Percentiles rank a stretch among this genome's conserved stretches.
Conservation (phyloP, 2,797 vertebrate genomes). For the Rousettus madagascariensis region DNA sequence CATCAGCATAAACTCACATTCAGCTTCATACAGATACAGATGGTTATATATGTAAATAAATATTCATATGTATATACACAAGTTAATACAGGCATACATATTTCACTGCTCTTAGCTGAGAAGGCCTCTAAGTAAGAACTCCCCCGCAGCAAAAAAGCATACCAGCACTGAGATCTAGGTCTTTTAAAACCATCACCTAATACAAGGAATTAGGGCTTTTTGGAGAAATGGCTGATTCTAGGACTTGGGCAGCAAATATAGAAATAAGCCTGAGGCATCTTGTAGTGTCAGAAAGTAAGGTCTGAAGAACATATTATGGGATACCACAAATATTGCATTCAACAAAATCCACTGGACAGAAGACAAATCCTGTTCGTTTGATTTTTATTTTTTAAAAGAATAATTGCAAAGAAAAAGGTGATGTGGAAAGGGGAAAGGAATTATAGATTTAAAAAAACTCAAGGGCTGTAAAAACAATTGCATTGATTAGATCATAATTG, state of each 20-base stretch:
- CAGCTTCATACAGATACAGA: background rate
- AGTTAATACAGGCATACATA: background rate
- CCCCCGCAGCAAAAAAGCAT: background rate
- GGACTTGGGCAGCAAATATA: background rate
- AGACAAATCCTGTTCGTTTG: background rate
- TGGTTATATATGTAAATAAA: background rate
- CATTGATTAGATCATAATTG: background rate
- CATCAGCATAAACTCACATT: background rate
- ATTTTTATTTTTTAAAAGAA: background rate
- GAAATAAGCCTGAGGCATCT: background rate
- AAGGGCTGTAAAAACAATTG: background rate
- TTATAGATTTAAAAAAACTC: background rate
- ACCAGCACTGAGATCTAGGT: background rate
- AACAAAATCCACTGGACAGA: background rate
- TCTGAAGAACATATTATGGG: background rate
- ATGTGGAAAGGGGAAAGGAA: background rate
- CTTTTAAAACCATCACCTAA: background rate
- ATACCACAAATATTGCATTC: background rate
- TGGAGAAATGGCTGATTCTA: background rate
- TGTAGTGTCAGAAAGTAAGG: background rate
- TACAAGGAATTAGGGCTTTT: background rate
- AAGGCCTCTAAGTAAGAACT: background rate
- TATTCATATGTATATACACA: background rate
- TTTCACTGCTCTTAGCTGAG: background rate
- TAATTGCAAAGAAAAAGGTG: background rate